Conservation (phyloP, 2,797 vertebrate species). For the Sebastes dallii region DNA sequence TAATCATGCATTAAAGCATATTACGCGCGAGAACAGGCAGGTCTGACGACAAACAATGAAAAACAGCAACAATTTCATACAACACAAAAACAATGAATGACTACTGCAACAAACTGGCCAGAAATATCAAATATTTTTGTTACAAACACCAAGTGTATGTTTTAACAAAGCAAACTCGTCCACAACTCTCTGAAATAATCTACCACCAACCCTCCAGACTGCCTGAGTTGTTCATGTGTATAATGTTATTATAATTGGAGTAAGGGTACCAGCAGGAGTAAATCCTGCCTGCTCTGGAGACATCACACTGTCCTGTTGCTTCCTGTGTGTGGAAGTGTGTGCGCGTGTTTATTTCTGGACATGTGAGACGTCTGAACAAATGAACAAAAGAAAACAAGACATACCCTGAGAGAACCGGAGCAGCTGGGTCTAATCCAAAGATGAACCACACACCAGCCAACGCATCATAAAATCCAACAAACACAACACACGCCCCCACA, state of each 20-base stretch:
- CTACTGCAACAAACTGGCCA: not conserved
- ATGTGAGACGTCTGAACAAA: conserved; percentile 72
- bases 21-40: not conserved
- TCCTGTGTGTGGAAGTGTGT: conserved; percentile 51
- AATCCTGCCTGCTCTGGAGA: conserved; percentile 38
- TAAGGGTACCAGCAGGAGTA: conserved; percentile 6
- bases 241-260: not conserved
- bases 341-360: conserved; percentile 73
- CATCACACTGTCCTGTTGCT: conserved; percentile 46
- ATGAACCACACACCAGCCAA: conserved; percentile 49
- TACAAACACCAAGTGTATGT: not conserved
- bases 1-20: not conserved
- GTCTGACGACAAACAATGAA: not conserved
- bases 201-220: not conserved
- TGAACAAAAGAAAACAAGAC: conserved; percentile 67
- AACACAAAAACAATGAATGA: not conserved
- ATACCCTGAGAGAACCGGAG: conserved; percentile 52
- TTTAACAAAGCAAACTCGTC: not conserved
- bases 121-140: not conserved
- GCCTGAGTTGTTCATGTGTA: not conserved
- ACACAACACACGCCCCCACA: conserved; percentile 30
- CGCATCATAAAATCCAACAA: conserved; percentile 50
- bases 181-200: not conserved
- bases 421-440: conserved; percentile 64
- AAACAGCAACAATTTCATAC: not conserved